phyloP scores from a whole-genome alignment of 2,113 vertebrate genomes.

The Origma solitaria region DNA sequence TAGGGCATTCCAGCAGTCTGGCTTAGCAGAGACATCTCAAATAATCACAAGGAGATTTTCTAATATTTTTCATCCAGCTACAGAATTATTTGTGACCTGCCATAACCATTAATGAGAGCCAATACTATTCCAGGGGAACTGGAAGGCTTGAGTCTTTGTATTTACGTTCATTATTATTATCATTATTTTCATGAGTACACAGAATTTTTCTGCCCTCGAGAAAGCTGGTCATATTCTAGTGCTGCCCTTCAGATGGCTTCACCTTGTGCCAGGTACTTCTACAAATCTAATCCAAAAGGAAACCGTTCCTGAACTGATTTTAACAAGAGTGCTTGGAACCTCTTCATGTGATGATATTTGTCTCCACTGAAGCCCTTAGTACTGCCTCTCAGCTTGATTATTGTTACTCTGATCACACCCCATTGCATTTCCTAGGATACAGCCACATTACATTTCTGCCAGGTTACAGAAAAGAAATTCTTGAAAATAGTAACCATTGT shows the following conservation, averaged over 20 bases:
- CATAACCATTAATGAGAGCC: not conserved
- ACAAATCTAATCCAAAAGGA: not conserved
- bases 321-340: not conserved
- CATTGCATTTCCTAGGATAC: not conserved
- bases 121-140: not conserved
- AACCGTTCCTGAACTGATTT: not conserved
- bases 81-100: not conserved
- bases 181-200: rapidly evolving
- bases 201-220: not conserved
- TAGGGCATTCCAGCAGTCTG: not conserved
- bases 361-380: not conserved
- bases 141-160: not conserved
- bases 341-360: not conserved
- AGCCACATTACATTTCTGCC: not conserved
- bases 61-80: not conserved
- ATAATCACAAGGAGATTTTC: not conserved
- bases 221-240: not conserved
- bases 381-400: not conserved
- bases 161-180: not conserved
- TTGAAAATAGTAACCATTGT: not conserved
- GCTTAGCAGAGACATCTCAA: not conserved
- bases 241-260: not conserved
- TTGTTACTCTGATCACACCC: not conserved
- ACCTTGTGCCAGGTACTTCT: not conserved
- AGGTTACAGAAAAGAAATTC: not conserved